These are phyloP conservation scores for Actinemys pallida DNA, from an alignment of 2,113 vertebrate genomes.

Conservation along the genomic window DNA sequence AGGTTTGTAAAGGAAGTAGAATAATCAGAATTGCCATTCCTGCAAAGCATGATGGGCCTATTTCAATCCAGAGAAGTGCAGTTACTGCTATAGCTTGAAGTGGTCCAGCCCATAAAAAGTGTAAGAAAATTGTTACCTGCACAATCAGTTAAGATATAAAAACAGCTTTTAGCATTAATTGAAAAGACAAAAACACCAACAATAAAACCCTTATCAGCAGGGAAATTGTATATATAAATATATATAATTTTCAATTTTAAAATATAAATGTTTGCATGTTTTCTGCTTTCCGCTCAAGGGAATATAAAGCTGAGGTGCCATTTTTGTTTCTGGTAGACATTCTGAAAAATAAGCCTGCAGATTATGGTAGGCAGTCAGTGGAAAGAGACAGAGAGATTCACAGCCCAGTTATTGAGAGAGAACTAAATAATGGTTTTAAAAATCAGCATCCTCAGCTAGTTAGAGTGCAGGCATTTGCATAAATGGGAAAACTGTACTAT, in stretches of 20 bases:
- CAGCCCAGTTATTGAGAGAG: neutral
- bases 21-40: slow-evolving; percentile 92
- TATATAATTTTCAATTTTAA: neutral
- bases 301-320: neutral
- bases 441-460: neutral
- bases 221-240: neutral
- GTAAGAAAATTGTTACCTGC: slow-evolving; percentile 93
- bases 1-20: slow-evolving; percentile 90
- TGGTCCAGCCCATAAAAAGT: slow-evolving; percentile 94
- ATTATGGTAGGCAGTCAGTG: neutral
- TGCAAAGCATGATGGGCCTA: slow-evolving; percentile 91
- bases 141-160: slow-evolving; percentile 32
- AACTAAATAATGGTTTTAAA: neutral
- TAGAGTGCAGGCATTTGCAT: neutral
- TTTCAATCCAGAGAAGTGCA: slow-evolving; percentile 91
- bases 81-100: slow-evolving; percentile 89
- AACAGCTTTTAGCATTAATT: neutral
- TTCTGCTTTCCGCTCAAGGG: neutral
- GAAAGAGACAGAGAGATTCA: neutral
- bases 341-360: neutral
- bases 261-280: neutral
- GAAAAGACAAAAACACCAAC: neutral
- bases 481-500: neutral
- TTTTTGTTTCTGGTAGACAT: neutral
- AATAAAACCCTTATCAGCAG: neutral